Evolutionary conservation across 1,140 invertebrate genomes (phyloP).

Genomic region (Pectinophora gossypiella): DNA sequence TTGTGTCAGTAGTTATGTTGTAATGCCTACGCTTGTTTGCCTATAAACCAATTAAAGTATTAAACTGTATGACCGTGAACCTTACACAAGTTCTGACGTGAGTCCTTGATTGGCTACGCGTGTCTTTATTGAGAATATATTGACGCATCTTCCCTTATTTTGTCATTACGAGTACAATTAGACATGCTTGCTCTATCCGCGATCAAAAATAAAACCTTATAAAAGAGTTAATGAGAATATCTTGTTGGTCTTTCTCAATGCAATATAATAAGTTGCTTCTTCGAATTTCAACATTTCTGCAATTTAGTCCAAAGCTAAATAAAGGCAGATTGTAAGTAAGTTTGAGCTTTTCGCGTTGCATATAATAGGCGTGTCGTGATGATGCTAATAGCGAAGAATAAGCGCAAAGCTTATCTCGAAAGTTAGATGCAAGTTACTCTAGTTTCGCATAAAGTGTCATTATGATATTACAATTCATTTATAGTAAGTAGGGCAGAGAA

Average conservation of each 20-base stretch:
- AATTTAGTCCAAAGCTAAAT: not conserved
- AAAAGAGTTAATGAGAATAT: too few species aligned
- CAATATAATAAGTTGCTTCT: too few species aligned
- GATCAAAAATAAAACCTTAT: too few species aligned
- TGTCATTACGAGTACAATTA: too few species aligned
- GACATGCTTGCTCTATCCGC: not conserved
- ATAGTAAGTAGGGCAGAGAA: conserved; percentile 33
- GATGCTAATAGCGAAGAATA: conserved; percentile 3
- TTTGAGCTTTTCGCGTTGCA: not conserved
- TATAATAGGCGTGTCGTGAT: conserved; percentile 3
- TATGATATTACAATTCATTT: conserved; percentile 17
- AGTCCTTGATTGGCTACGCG: conserved; percentile 13
- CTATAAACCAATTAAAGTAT: conserved; percentile 46
- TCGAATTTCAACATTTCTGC: not conserved
- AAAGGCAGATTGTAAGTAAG: not conserved
- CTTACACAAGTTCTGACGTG: conserved; percentile 32
- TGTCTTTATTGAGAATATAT: not conserved
- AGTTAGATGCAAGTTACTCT: not conserved
- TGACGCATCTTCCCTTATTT: not conserved
- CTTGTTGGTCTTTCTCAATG: too few species aligned
- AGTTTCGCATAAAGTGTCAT: not conserved
- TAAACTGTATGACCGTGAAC: conserved; percentile 45
- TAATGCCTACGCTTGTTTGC: conserved; percentile 11
- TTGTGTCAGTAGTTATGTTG: too few species aligned
- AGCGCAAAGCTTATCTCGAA: not conserved